Evolutionary conservation across 1,140 invertebrate species (phyloP), one percentile per base, ranked within the genome.

Genomic region (Radopholus similis): DNA sequence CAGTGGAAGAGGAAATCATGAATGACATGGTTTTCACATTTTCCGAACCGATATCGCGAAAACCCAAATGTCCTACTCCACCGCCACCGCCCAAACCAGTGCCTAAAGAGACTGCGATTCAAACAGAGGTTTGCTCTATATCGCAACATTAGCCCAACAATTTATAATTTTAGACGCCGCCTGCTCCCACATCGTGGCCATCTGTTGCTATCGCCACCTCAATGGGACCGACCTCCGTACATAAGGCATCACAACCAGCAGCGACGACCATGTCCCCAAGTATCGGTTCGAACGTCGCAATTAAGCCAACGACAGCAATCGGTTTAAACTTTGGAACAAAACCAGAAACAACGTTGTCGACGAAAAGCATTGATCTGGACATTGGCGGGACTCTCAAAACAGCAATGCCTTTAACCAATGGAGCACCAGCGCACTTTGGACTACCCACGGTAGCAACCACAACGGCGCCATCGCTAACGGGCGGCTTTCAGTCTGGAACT

Each of bases 11-110:
- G n/a, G n/a, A n/a, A n/a, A n/a, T n/a, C n/a, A n/a, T n/a, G n/a
- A n/a, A n/a, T n/a, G n/a, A n/a, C n/a, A n/a, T 32, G 21, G n/a
- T 49, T n/a, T 62, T 62, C 21, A 49, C 38, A 18, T 62, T 62
- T 62, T 30, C 58, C 5, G 18, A 62, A 0, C 15, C 40, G 1
- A 28, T 47, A 26, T 2, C 11, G 26, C 40, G 58, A 15, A 15
- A 13, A 28, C 58, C 58, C 11, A 35, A 53, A 6, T 53, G 51
- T 21, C 51, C 51, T 15, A n/a, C 51, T 4, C 51, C 49, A 28
- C 49, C 51, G 35, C 51, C 51, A 3, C 30, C 15, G 18, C 51
- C 49, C 4, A 53, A 30, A 21, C 58, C 23, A 13, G 49, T 21
- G 6, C 34, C 40, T n/a, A 42, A 62, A n/a, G 58, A 62, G 28